These are phyloP conservation scores for Iguana delicatissima DNA, from an alignment of 2,797 vertebrate genomes.

Conservation along the genomic window DNA sequence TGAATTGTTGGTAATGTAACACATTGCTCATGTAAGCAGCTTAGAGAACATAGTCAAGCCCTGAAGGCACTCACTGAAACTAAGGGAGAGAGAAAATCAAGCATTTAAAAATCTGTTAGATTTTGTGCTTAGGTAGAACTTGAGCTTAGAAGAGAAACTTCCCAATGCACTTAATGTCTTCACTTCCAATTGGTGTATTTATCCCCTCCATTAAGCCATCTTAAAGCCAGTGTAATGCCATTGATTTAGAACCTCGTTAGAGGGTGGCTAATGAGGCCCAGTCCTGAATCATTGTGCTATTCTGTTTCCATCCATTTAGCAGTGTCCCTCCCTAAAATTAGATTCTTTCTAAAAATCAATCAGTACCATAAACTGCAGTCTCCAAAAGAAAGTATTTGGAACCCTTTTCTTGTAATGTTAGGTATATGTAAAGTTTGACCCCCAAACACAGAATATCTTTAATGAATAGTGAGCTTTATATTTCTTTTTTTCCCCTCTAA, in stretches of 20 bases:
- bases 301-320: constrained; percentile 47
- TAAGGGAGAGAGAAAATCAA: constrained; percentile 14
- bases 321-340: constrained; percentile 39
- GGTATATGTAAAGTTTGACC: constrained; percentile 58
- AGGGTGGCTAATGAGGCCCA: constrained; percentile 34
- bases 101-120: constrained; percentile 4
- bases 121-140: constrained; percentile 29
- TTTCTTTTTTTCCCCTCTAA: constrained; percentile 62
- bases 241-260: constrained; percentile 45
- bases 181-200: constrained; percentile 28
- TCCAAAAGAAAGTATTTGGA: constrained; percentile 42
- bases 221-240: constrained; percentile 30
- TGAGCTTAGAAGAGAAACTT: constrained; percentile 39
- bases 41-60: not conserved
- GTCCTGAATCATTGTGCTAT: constrained; percentile 40
- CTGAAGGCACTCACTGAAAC: constrained; percentile 1
- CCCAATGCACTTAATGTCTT: constrained; percentile 40
- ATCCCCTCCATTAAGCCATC: constrained; percentile 40
- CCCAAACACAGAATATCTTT: constrained; percentile 62
- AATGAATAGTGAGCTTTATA: constrained; percentile 73
- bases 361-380: constrained; percentile 56
- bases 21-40: not conserved
- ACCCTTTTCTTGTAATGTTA: not conserved
- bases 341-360: constrained; percentile 47
- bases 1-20: not conserved